A percentile compares a stretch with the other conserved stretches of the same genome.
Evolutionary conservation across 2,797 vertebrate genomes (phyloP).

Genomic region (Sebastes melanostomus): DNA sequence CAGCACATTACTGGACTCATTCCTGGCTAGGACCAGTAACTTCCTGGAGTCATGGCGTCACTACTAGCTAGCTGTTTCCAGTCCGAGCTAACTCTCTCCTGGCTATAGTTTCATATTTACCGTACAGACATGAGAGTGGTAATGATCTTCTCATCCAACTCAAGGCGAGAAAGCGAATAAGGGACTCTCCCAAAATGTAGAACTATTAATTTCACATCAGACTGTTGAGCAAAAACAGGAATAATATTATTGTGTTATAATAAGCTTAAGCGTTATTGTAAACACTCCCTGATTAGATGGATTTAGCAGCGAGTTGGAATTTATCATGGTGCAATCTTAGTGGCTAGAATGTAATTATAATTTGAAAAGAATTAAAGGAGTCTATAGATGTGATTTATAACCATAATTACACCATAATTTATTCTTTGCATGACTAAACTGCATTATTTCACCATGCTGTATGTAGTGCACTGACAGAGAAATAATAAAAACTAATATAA

Average conservation of each 20-base stretch:
- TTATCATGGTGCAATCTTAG: background rate
- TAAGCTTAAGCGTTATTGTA: background rate
- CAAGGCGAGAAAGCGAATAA: background rate
- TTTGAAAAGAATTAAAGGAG: background rate
- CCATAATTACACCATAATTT: background rate
- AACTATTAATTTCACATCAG: background rate
- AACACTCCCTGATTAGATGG: conserved; percentile 4
- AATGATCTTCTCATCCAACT: background rate
- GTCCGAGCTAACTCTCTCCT: background rate
- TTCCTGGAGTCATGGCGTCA: background rate
- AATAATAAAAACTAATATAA: background rate
- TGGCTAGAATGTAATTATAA: background rate
- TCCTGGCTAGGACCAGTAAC: background rate
- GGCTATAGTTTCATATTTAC: background rate
- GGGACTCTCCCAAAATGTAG: background rate
- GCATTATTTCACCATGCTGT: background rate
- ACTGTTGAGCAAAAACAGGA: background rate
- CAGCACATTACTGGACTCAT: background rate
- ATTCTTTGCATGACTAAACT: background rate
- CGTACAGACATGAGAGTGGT: background rate
- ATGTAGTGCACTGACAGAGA: background rate
- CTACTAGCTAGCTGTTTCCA: background rate
- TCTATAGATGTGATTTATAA: conserved; percentile 14
- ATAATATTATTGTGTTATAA: background rate
- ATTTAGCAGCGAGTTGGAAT: background rate